Evolutionary conservation across 2,888 invertebrate species (phyloP), one percentile per base, ranked within the genome.

Genomic region (Lampropteryx suffumata): DNA sequence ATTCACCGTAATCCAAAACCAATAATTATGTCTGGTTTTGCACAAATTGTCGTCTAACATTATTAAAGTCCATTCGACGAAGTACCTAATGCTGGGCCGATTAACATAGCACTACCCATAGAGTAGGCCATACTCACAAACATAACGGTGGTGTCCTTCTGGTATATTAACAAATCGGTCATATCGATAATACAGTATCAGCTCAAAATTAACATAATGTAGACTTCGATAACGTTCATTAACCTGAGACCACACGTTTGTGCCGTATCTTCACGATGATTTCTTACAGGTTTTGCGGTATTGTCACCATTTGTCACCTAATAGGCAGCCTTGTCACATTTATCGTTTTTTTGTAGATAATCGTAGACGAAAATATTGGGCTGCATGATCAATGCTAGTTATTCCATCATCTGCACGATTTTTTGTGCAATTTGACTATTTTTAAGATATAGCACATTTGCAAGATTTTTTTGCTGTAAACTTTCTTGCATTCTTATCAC

Each of bases 241-340:
- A 90, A 90, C 89, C 76, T 69, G 90, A 90, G 90, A 90, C 90
- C 90, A 90, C 89, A 90, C 76, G 77, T 83, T 77, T 76, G 75
- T 77, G 79, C 76, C 82, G 82, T 84, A 75, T 71, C 69, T 82
- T 78, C 76, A 78, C 75, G 66, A 72, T 69, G 67, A 77, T 80
- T 82, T 75, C 75, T 85, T 87, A 61, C 87, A 87, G 87, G 80
- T 84, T 73, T 65, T 71, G 76, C 75, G 82, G 71, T 68, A 73
- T 75, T 69, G 61, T 50, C 53, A 59, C 50, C 53, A 55, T 30
- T 58, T 42, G 43, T 37, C 44, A 49, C 30, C 35, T 50, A 13
- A 39, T 50, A 26, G 10, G 49, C 56, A 50, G 45, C 56, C 48
- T 49, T 53, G 39, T 55, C 55, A 59, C 57, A 50, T 55, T 28